phyloP scores from a whole-genome alignment of 2,797 vertebrate species.

The Botia almorhae region DNA sequence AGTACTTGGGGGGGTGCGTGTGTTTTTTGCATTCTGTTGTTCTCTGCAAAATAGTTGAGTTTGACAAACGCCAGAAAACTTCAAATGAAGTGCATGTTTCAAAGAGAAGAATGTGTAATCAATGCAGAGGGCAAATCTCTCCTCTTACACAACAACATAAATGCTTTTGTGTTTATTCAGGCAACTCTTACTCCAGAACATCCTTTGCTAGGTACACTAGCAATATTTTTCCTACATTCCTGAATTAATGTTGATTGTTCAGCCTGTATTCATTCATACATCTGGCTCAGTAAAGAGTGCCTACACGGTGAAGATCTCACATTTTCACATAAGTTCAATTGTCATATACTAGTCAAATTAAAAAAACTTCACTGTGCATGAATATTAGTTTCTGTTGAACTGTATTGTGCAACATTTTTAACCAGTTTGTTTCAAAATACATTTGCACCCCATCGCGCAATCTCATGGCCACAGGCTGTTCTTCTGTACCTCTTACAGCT shows the following conservation, averaged over 20 bases:
- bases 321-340: neutral
- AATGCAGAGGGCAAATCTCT: neutral
- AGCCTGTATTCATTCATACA: slow-evolving; percentile 36
- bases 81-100: slow-evolving; percentile 9
- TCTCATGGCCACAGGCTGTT: neutral
- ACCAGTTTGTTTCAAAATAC: neutral
- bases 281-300: slow-evolving; percentile 31
- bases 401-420: neutral
- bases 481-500: neutral
- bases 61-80: neutral
- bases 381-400: neutral
- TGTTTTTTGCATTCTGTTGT: neutral
- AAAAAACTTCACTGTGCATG: neutral
- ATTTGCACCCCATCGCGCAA: neutral
- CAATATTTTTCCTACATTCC: slow-evolving; percentile 19
- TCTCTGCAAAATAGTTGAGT: neutral
- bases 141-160: neutral
- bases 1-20: neutral
- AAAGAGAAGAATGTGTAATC: slow-evolving; percentile 5
- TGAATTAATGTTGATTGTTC: slow-evolving; percentile 33
- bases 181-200: neutral
- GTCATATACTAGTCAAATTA: neutral
- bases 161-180: neutral
- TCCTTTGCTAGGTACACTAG: slow-evolving; percentile 4
- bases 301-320: neutral